Conservation (phyloP, 2,113 vertebrate genomes). For the Notechis scutatus region DNA sequence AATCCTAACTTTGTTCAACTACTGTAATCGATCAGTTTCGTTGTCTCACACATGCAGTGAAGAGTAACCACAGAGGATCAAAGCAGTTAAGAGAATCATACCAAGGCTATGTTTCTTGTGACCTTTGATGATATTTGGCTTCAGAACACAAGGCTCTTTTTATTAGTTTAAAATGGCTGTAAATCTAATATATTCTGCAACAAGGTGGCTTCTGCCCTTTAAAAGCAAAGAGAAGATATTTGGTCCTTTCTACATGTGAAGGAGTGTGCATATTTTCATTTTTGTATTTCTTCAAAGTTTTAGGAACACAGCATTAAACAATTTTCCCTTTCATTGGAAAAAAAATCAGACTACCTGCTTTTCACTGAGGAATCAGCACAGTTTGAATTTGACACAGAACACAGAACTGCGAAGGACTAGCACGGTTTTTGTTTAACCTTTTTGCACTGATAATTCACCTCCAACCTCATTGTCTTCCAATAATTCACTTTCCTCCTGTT, state of each 20-base stretch:
- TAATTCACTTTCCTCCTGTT: background rate
- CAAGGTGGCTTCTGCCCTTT: conserved; percentile 9
- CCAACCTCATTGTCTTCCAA: background rate
- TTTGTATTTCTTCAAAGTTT: background rate
- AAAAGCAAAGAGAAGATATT: background rate
- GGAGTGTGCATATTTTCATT: background rate
- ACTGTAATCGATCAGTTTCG: background rate
- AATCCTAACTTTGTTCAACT: background rate
- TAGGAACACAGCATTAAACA: background rate
- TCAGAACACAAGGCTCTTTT: background rate
- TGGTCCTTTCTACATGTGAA: background rate
- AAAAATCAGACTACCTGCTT: background rate
- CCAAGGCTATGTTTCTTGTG: background rate
- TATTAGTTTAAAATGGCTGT: conserved; percentile 4
- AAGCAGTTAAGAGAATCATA: background rate
- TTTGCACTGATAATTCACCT: background rate
- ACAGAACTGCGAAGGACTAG: background rate
- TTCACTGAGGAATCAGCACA: background rate
- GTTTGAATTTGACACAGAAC: background rate
- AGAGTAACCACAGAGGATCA: background rate
- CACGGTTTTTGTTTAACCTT: background rate
- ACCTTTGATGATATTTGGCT: conserved; percentile 20
- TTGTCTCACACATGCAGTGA: background rate
- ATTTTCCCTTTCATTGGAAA: background rate
- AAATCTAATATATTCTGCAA: background rate